Conservation (phyloP, 2,797 vertebrate species). For the Bradypodion pumilum region DNA sequence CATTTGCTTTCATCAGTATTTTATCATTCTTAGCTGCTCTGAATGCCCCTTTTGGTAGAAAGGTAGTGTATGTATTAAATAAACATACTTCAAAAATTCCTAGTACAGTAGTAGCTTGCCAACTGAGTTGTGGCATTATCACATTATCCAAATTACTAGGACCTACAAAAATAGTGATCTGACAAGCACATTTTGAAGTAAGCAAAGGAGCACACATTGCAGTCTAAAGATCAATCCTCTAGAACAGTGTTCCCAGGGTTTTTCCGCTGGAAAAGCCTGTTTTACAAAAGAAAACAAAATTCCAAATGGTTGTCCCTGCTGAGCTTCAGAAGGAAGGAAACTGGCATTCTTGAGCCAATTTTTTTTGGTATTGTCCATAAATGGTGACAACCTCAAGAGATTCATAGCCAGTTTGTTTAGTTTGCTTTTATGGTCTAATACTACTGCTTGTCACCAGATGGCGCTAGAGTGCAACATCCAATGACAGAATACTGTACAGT, state of each 20-base stretch:
- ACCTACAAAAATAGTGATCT: neutral
- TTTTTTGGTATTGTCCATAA: too few relatives aligned
- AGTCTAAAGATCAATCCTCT: too few relatives aligned
- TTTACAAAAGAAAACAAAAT: conserved; percentile 81
- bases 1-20: too few relatives aligned
- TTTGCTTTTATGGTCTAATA: neutral
- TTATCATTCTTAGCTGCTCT: too few relatives aligned
- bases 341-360: neutral
- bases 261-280: conserved; percentile 90
- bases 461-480: neutral
- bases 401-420: neutral
- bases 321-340: conserved; percentile 17
- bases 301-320: conserved; percentile 74
- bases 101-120: neutral
- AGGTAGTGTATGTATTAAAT: too few relatives aligned
- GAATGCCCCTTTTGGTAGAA: too few relatives aligned
- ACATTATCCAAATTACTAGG: neutral
- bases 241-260: too few relatives aligned
- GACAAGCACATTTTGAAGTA: neutral
- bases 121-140: neutral
- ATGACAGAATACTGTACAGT: neutral
- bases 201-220: too few relatives aligned
- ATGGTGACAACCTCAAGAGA: neutral
- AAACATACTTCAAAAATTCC: neutral
- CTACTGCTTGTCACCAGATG: neutral